These are phyloP conservation scores for Phrynocephalus vlangalii DNA, from an alignment of 2,797 vertebrate genomes.

Conservation along the genomic window DNA sequence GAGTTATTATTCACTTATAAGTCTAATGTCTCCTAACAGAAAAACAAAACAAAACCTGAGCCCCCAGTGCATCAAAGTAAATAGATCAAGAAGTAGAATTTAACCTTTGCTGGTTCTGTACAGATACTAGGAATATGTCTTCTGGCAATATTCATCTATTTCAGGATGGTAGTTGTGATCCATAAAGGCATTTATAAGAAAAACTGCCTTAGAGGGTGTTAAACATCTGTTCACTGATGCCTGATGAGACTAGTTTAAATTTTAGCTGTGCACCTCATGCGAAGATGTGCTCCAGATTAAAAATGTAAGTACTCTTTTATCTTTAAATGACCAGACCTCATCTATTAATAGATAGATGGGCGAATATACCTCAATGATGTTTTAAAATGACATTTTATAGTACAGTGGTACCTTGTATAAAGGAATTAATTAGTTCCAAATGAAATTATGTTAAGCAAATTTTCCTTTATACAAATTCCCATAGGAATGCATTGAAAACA, in stretches of 20 bases:
- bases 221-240: slow-evolving; percentile 17
- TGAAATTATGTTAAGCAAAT: too few relatives aligned
- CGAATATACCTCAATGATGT: neutral
- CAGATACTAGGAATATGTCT: neutral
- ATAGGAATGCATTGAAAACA: too few relatives aligned
- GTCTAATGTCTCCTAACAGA: neutral
- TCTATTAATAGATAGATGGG: neutral
- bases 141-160: neutral
- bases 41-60: too few relatives aligned
- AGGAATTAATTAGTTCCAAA: too few relatives aligned
- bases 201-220: slow-evolving; percentile 5
- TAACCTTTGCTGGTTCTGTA: slow-evolving; percentile 11
- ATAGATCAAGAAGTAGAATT: neutral
- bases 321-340: neutral
- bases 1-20: neutral
- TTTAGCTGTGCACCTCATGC: neutral
- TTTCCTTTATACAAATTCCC: too few relatives aligned
- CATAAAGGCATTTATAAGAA: neutral
- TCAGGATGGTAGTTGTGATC: slow-evolving; percentile 16
- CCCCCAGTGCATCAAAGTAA: too few relatives aligned
- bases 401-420: too few relatives aligned
- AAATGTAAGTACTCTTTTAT: neutral
- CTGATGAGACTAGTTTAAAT: slow-evolving; percentile 14
- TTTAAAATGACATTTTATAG: neutral
- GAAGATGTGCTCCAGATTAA: slow-evolving; percentile 8